These are phyloP conservation scores for Marmota monax DNA, from an alignment of 2,113 vertebrate species.

Conservation along the genomic window DNA sequence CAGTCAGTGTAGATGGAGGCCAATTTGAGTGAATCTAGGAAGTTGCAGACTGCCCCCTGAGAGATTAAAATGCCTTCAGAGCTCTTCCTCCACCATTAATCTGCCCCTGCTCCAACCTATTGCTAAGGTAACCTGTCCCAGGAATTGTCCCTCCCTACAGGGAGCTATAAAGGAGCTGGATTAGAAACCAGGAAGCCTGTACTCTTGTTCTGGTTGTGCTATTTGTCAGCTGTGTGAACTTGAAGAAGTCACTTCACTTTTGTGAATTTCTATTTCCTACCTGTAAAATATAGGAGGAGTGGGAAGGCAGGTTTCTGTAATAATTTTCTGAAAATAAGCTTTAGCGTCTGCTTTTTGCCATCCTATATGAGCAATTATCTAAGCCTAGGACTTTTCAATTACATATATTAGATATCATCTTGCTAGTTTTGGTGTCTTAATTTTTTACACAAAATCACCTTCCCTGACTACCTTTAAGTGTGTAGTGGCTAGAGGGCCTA, in stretches of 20 bases:
- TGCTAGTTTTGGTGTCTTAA: not conserved
- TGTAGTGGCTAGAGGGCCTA: not conserved
- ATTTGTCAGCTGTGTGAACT: not conserved
- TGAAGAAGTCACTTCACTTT: not conserved
- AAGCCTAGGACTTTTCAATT: not conserved
- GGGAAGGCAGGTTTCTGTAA: not conserved
- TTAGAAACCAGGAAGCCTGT: not conserved
- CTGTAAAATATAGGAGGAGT: not conserved
- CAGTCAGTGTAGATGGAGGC: no score
- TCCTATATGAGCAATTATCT: not conserved
- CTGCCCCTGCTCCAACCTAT: no score
- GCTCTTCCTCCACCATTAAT: no score
- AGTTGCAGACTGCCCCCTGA: no score
- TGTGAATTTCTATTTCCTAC: not conserved
- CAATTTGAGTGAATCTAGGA: no score
- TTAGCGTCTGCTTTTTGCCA: not conserved
- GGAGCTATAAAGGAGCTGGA: no score
- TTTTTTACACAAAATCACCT: constrained; percentile 6
- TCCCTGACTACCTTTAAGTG: not conserved
- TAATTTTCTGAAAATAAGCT: not conserved
- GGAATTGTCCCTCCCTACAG: no score
- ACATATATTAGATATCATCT: not conserved
- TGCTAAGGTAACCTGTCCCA: no score
- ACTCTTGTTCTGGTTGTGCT: not conserved
- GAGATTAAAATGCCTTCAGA: no score